Conservation (phyloP, 1,140 invertebrate species). For the Sminthurinus signatus region DNA sequence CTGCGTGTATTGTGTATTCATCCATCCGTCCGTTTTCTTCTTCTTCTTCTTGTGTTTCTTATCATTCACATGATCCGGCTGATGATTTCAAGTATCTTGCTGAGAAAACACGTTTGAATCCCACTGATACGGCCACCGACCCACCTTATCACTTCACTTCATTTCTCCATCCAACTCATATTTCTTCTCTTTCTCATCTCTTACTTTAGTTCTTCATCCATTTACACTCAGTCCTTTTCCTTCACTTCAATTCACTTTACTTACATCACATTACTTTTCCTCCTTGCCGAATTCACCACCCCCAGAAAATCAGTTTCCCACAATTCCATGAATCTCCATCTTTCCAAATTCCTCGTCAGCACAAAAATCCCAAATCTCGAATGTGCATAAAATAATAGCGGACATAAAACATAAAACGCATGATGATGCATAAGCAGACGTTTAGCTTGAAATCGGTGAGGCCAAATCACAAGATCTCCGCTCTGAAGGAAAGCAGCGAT, state of each 20-base stretch:
- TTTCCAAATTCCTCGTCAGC: background rate
- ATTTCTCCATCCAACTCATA: constrained; percentile 19
- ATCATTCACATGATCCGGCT: constrained; percentile 31
- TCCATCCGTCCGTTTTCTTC: constrained; percentile 5
- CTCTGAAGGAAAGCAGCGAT: too few species aligned
- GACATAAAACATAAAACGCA: too few species aligned
- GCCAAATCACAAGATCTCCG: too few species aligned
- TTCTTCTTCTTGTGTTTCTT: background rate
- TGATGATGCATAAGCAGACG: too few species aligned
- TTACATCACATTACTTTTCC: background rate
- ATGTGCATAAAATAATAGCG: too few species aligned
- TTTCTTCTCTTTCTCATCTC: constrained; percentile 25
- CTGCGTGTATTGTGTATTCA: too few species aligned
- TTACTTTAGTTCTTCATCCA: background rate
- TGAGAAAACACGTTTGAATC: constrained; percentile 40
- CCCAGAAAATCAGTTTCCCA: background rate
- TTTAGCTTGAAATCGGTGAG: too few species aligned
- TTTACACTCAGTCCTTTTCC: background rate
- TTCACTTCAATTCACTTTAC: background rate
- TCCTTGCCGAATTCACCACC: constrained; percentile 1
- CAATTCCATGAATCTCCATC: too few species aligned
- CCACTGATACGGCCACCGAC: constrained; percentile 35
- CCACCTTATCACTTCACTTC: constrained; percentile 30
- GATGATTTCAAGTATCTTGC: constrained; percentile 37
- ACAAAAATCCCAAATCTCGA: too few species aligned